These are phyloP conservation scores for Drosophila funebris DNA, from an alignment of 1,140 invertebrate genomes.

Conservation along the genomic window DNA sequence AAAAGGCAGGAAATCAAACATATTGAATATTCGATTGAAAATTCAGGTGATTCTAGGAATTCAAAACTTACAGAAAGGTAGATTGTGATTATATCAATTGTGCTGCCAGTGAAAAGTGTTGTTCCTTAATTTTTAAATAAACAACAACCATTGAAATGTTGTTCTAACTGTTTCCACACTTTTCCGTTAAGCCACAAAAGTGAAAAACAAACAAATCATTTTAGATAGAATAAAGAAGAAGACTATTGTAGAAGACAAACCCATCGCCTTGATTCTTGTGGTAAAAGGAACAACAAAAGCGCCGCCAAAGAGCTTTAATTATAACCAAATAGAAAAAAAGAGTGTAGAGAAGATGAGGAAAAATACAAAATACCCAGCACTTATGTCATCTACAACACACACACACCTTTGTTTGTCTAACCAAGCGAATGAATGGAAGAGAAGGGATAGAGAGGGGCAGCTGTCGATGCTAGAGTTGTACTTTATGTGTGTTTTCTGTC, in stretches of 20 bases:
- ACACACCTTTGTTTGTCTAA: conserved; percentile 65
- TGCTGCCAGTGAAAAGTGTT: background rate
- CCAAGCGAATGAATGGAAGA: background rate
- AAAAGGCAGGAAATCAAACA: background rate
- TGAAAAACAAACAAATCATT: conserved; percentile 43
- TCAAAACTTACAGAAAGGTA: no score
- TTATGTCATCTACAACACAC: conserved; percentile 38
- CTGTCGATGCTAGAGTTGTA: background rate
- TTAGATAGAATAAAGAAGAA: conserved; percentile 3
- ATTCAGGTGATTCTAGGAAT: background rate
- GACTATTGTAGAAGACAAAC: background rate
- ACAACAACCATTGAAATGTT: background rate
- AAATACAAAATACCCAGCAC: conserved; percentile 23
- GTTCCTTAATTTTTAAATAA: no score
- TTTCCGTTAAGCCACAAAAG: conserved; percentile 9
- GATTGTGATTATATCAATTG: no score
- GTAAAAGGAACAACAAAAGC: conserved; percentile 14
- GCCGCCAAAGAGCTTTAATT: conserved; percentile 65
- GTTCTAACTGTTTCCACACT: background rate
- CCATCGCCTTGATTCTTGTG: conserved; percentile 22
- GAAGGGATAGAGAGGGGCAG: background rate
- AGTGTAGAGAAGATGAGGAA: conserved; percentile 26
- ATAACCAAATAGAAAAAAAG: conserved; percentile 67
- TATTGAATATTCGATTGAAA: background rate
- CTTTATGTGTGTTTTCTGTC: background rate